Base-by-base conservation (phyloP, 2,113 vertebrate species). In the Triplophysa tibetana region DNA sequence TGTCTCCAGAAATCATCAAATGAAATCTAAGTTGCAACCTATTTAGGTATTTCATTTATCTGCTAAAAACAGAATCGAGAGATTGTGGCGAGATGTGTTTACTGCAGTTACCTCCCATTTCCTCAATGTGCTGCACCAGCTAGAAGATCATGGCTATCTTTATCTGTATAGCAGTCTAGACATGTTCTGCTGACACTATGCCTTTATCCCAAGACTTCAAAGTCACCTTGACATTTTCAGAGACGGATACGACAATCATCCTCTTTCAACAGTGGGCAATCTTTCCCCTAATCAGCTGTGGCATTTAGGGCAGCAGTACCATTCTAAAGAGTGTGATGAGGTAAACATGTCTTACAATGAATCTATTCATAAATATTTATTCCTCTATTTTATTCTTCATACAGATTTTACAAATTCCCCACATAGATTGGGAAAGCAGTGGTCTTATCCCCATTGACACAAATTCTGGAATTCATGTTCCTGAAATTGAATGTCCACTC, bases 141-240 rank as follows among this genome's bases (percentile, higher is more conserved):
- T 60, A 8, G 54, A 73, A 58, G 26, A 60, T 17, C 9, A 73
- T 19, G 17, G 54, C 7, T 24, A 60, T 60, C 29, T 73, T 60
- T 16, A 73, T 73, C 70, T 73, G 70, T 73, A 54, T 33, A 73
- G 56, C 17, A 73, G 54, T 38, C 70, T 73, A 2, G 19, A 43
- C 70, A 73, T 73, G 17, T 33, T 73, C 8, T 73, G 52, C 70
- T 60, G 70, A 38, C 70, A 73, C 70, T 73, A 38, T 73, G 52
- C 54, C 70, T 43, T 73, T 17, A 58, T 73, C 56, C 29, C 70
- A 73, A 19, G 5, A 16, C 29, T 60, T 13, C 70, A 73, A 41
- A 24, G 13, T 43, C 68, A 54, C 14, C 45, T 70, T 16, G 14
- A 70, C 10, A 70, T 70, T 52, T 54, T 70, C 14, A 19, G 14